Base-by-base conservation (phyloP, 2,113 vertebrate genomes). In the Antechinus stuartii region DNA sequence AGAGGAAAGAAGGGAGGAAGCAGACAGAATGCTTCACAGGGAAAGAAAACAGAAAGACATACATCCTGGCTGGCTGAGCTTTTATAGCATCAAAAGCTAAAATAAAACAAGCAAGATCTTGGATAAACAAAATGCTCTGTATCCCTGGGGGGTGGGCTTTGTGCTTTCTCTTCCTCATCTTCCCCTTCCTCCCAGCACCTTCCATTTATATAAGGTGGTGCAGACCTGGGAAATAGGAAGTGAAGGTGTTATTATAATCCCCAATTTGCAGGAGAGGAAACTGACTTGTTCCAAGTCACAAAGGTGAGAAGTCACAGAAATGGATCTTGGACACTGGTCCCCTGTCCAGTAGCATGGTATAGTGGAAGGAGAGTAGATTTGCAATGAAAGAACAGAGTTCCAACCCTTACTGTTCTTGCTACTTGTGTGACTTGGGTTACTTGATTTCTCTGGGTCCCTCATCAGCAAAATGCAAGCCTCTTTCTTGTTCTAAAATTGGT, bases 11-110 rank as follows among this genome's bases (percentile, higher is more conserved):
- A 27, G 27, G 23, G 54, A 5, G 46, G 23, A 26, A 30, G 8
- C 53, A 42, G 30, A 6, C 23, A 26, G 92, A 27, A 4, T 22
- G 27, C 14, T 53, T 91, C 47, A 90, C 42, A 35, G 1, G 0
- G 25, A 55, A 53, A 22, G 42, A 42, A 52, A 16, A 0, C 0
- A 47, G 91, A 89, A 4, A 3, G n/a, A 14, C 0, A 3, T 0
- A 0, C 68, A 84, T n/a, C 35, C 16, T 42, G 68, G 6, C n/a
- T 42, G 35, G 68, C n/a, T 84, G 35, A 22, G n/a, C 68, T 84
- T 84, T 84, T 84, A 84, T 42, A 42, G n/a, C 68, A 84, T 84
- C 68, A 84, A 84, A 76, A 84, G n/a, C 68, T 42, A 42, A 84
- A 84, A 42, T 84, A 84, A 84, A 84, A 84, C n/a, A 84, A 84